Evolutionary conservation across 2,797 vertebrate genomes (phyloP).

Genomic region (Anas bahamensis): DNA sequence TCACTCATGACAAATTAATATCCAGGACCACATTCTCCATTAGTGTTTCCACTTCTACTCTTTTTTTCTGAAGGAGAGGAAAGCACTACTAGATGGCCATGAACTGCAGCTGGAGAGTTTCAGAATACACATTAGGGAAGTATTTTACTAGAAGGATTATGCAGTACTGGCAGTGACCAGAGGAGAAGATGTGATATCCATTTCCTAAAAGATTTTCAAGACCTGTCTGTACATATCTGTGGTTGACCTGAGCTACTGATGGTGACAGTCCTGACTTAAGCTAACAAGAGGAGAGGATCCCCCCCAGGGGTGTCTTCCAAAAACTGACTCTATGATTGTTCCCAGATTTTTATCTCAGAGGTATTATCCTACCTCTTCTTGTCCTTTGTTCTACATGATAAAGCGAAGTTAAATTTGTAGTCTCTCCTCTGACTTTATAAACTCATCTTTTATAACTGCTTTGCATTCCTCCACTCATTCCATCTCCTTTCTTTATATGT

Average conservation of each 20-base stretch:
- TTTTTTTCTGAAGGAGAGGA: background rate
- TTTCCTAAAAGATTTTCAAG: background rate
- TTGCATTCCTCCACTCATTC: background rate
- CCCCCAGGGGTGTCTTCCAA: background rate
- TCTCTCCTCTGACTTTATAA: background rate
- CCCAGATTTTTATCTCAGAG: background rate
- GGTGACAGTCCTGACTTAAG: background rate
- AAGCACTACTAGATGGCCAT: background rate
- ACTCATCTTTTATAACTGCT: background rate
- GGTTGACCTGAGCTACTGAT: background rate
- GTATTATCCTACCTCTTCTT: background rate
- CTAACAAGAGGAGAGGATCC: background rate
- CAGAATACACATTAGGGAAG: background rate
- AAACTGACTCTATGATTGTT: background rate
- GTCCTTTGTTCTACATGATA: background rate
- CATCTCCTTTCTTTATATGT: background rate
- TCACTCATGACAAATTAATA: background rate
- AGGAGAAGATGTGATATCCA: background rate
- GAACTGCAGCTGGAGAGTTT: background rate
- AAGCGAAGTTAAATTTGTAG: background rate
- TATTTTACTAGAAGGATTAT: background rate
- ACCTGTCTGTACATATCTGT: background rate
- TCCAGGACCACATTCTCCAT: background rate
- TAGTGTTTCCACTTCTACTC: background rate
- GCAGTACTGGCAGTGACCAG: background rate